Evolutionary conservation across 2,888 invertebrate species (phyloP).

Genomic region (Phortica okadai): DNA sequence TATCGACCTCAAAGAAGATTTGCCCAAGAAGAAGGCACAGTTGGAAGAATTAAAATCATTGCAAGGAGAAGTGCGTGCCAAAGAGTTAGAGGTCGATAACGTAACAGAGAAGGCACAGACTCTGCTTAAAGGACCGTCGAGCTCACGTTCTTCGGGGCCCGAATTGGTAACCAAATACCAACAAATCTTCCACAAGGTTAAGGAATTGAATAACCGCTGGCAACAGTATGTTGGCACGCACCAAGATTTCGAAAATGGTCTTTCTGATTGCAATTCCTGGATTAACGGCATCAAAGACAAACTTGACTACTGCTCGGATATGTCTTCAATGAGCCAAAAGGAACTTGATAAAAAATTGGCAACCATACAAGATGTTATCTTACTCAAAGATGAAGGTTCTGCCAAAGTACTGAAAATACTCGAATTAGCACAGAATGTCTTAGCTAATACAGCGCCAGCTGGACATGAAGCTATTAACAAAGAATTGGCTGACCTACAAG

Average conservation of each 20-base stretch:
- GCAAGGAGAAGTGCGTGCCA: conserved; percentile 92
- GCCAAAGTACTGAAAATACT: conserved; percentile 90
- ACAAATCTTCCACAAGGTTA: conserved; percentile 91
- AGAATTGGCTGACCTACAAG: conserved; percentile 88
- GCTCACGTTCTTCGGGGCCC: conserved; percentile 87
- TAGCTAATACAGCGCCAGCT: conserved; percentile 92
- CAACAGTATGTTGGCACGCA: conserved; percentile 92
- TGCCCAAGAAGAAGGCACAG: conserved; percentile 90
- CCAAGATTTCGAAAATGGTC: conserved; percentile 89
- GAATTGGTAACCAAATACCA: conserved; percentile 96
- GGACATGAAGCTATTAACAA: conserved; percentile 93
- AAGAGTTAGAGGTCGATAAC: conserved; percentile 93
- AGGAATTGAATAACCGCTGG: conserved; percentile 94
- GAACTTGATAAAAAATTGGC: conserved; percentile 91
- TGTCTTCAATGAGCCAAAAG: conserved; percentile 88
- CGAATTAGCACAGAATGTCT: conserved; percentile 92
- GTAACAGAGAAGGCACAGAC: conserved; percentile 94
- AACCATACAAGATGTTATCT: conserved; percentile 88
- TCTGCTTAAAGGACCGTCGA: conserved; percentile 84
- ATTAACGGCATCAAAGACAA: conserved; percentile 88
- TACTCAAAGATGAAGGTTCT: conserved; percentile 96
- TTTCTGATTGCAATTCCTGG: conserved; percentile 89
- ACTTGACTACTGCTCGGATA: conserved; percentile 90
- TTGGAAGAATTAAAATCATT: conserved; percentile 86
- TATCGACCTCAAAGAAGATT: conserved; percentile 88